These are phyloP conservation scores for Arctocebus calabarensis DNA, from an alignment of 2,797 vertebrate species.

Conservation along the genomic window DNA sequence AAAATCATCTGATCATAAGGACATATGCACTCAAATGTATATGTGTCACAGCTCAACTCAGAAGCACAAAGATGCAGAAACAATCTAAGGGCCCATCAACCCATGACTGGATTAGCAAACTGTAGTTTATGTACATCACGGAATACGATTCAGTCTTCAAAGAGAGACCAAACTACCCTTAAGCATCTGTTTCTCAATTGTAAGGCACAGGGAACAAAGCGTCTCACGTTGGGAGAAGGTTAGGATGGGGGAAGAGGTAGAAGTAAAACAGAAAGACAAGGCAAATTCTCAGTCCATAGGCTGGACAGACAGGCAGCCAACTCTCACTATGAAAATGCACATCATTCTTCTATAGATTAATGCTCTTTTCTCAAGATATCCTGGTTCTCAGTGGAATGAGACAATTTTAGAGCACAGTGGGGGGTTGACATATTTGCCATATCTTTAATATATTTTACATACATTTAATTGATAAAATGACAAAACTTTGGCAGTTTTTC, in stretches of 20 bases:
- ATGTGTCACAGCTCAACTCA: no score
- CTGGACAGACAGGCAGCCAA: background rate
- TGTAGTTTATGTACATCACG: no score
- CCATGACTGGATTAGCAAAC: no score
- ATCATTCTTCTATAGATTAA: background rate
- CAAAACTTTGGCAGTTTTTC: background rate
- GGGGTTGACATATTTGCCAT: background rate
- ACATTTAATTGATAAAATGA: background rate
- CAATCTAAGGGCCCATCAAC: no score
- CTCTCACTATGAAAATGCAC: background rate
- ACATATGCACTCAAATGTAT: no score
- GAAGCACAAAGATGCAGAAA: no score
- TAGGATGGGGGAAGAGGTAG: background rate
- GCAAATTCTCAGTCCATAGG: background rate
- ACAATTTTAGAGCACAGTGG: background rate
- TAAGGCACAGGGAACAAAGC: background rate
- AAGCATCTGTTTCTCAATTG: background rate
- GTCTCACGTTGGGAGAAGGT: background rate
- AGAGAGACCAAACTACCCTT: no score
- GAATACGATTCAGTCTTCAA: no score
- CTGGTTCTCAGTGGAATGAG: background rate
- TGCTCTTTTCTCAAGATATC: background rate
- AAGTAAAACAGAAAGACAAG: background rate
- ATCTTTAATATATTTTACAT: constrained; percentile 8
- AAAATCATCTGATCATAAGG: no score